Evolutionary conservation across 2,113 vertebrate species (phyloP), one percentile per base, ranked within the genome.

Genomic region (Kryptolebias marmoratus): DNA sequence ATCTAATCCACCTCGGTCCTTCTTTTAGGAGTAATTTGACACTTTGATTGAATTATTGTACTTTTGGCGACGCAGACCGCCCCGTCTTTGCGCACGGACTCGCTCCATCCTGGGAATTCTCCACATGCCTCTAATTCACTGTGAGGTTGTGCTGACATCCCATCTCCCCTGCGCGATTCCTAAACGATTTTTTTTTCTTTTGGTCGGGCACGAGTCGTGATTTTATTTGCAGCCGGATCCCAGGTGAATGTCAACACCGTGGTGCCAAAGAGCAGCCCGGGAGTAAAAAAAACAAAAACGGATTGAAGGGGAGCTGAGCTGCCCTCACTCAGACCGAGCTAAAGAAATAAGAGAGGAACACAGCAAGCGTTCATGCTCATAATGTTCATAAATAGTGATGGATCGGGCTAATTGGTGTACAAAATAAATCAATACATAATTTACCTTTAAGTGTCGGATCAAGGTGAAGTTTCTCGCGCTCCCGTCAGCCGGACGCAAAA

Each of bases 361-460:
- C 45, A 8, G 2, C 49, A 57, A 71, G n/a, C 39, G 58, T 0
- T 42, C 61, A 47, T 1, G 66, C 36, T 63, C 49, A 32, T 36
- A 55, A 53, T 27, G 39, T 66, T 60, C 39, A 22, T 22, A 28
- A n/a, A 68, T 48, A 6, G 42, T 44, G 30, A 28, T 47, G 1
- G 30, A 18, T 52, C 2, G 36, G 22, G 10, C 49, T 9, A 2
- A 59, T 11, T 4, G 5, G 22, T 22, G 22, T 22, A 22, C 22
- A 22, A 22, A 22, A 22, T 22, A 22, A 22, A 22, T 22, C 22
- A 22, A 62, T 6, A 18, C n/a, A 13, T 3, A 2, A 67, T 84
- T 87, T 93, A 93, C 92, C 93, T 93, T 70, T 32, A 36, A 15
- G 57, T 68, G 82, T 83, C 73, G 59, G 74, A 58, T 87, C 74